Conservation (phyloP, 2,888 invertebrate genomes). For the Scrobipalpa atriplicella region DNA sequence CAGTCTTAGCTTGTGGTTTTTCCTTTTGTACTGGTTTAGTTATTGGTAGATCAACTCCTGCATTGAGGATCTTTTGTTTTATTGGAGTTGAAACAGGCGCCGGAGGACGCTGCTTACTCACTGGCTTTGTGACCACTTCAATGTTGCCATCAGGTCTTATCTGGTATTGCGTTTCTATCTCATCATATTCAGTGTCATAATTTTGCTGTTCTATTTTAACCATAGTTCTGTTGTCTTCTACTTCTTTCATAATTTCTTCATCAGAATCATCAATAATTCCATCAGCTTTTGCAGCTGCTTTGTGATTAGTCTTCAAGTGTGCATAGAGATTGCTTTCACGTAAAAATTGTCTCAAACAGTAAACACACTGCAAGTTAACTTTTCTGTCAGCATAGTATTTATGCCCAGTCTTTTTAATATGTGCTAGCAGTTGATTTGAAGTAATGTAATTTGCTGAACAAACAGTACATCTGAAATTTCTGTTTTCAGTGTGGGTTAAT, state of each 20-base stretch:
- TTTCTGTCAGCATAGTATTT: constrained; percentile 70
- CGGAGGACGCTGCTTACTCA: constrained; percentile 34
- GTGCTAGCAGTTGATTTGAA: constrained; percentile 65
- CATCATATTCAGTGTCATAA: constrained; percentile 59
- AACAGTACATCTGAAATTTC: constrained; percentile 78
- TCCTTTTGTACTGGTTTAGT: constrained; percentile 45
- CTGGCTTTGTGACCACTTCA: constrained; percentile 67
- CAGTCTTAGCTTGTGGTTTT: constrained; percentile 40
- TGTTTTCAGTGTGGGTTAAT: constrained; percentile 80
- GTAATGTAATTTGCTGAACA: constrained; percentile 80
- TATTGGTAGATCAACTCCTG: constrained; percentile 51
- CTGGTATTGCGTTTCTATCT: constrained; percentile 60
- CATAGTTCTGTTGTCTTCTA: constrained; percentile 34
- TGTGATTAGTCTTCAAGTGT: constrained; percentile 87
- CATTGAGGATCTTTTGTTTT: constrained; percentile 72
- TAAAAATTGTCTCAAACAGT: constrained; percentile 89
- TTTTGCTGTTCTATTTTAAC: constrained; percentile 62
- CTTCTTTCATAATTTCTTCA: constrained; percentile 52
- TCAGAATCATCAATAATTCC: constrained; percentile 85
- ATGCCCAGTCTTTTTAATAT: constrained; percentile 83
- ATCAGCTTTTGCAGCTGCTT: constrained; percentile 84
- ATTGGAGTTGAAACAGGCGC: constrained; percentile 36
- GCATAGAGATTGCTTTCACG: constrained; percentile 87
- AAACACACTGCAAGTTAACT: constrained; percentile 84
- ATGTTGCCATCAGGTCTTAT: constrained; percentile 74